Evolutionary conservation across 2,113 vertebrate genomes (phyloP), one percentile per base, ranked within the genome.

Genomic region (Synchiropus splendidus): DNA sequence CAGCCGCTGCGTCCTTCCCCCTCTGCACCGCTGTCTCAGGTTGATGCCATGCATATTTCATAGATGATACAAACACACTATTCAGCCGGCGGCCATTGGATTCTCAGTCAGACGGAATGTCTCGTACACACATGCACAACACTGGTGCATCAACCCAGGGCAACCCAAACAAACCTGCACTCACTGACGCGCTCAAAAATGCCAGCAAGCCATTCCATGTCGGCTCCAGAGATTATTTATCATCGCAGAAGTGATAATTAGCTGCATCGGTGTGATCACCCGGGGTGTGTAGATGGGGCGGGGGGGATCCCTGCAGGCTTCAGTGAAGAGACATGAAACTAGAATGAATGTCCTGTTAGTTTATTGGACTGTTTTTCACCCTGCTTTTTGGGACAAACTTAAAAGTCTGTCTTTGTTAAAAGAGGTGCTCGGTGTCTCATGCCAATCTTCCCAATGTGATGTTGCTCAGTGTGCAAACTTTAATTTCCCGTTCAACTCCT

Each of bases 31-130:
- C 42, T 42, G 17, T 61, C 45, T 57, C 54, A 53, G 51, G 56
- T 71, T 47, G 42, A 66, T 67, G 51, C 58, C 60, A 60, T 72
- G 70, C 75, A 79, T 81, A 71, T 79, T 79, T 77, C 39, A 78
- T 74, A 46, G 43, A 35, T 39, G 42, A 75, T 64, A 59, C 46
- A 59, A 43, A 48, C 47, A 45, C 43, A 47, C 45, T 47, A 34
- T 60, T 45, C 31, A 61, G 53, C 64, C 67, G 46, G 27, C 12
- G 58, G 68, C 62, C 41, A 41, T 35, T 37, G 30, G 18, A 61
- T 43, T 50, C 43, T 39, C 27, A 30, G 21, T 2, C 2, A 27
- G 32, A 43, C 34, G 58, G 45, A 60, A 40, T 61, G 39, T 47
- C 21, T 48, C 27, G 18, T 45, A 53, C 31, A 63, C 17, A 35